Evolutionary conservation across 2,113 vertebrate genomes (phyloP), one percentile per base, ranked within the genome.

Genomic region (Nematolebias whitei): DNA sequence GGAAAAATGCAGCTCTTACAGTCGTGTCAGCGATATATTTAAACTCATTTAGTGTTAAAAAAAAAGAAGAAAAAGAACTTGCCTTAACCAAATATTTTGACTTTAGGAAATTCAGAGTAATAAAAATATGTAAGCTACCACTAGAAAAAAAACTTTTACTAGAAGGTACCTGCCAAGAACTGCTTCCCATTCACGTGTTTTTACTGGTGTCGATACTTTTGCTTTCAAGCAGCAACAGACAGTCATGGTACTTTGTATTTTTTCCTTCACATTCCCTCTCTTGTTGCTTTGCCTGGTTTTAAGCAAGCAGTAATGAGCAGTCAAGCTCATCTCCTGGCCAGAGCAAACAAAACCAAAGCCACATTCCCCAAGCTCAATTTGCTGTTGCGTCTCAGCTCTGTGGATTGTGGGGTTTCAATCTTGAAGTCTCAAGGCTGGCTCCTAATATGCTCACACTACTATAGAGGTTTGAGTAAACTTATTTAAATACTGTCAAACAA

Each of bases 281-380:
- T 78, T 79, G 63, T 76, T 64, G 58, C 74, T 85, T n/a, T 64
- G 75, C 74, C 83, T 91, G 76, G 67, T 80, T 86, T 91, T 62
- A 72, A 90, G 88, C 86, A 85, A 79, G 89, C 88, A 88, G 87
- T 87, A 85, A 87, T 54, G 73, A 91, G 87, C 91, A 93, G 89
- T 90, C 87, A 92, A 91, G 91, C 92, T 92, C 90, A 92, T 93
- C 92, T 93, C 91, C 92, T 89, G 88, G 88, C 92, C 91, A 93
- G 90, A 90, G 88, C 89, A 93, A 93, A 94, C 91, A 94, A 93
- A 94, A 90, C 85, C 78, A 83, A 84, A 90, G 78, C 87, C 86
- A 87, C 93, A 94, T 94, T 93, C 91, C 92, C 91, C 88, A 41
- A 92, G 88, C 92, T 93, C 91, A 93, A 93, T 93, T 93, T 93